A percentile compares a stretch with the other conserved stretches of the same genome.
phyloP scores from a whole-genome alignment of 2,888 invertebrate genomes.

The Teinopalpus imperialis region DNA sequence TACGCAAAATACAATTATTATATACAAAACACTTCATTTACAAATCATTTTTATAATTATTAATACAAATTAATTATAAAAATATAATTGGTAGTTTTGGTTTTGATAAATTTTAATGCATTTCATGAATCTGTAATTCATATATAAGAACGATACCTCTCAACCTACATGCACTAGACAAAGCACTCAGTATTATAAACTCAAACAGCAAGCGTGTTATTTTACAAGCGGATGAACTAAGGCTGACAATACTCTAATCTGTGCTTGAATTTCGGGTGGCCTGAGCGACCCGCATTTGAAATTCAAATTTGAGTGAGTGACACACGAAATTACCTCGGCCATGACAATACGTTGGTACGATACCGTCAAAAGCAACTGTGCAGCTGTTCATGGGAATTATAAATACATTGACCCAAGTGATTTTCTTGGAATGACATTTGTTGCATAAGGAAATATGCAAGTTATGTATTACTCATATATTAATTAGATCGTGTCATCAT shows the following conservation, averaged over 20 bases:
- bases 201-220: constrained; percentile 9
- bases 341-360: constrained; percentile 34
- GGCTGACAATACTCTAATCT: constrained; percentile 38
- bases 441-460: constrained; percentile 22
- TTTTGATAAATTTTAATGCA: too few relatives aligned
- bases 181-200: not conserved
- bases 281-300: constrained; percentile 48
- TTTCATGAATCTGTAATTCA: too few relatives aligned
- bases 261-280: constrained; percentile 39
- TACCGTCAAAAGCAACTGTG: constrained; percentile 28
- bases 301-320: constrained; percentile 65
- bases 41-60: too few relatives aligned
- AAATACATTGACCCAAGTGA: constrained; percentile 22
- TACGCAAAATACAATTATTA: too few relatives aligned
- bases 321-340: constrained; percentile 53
- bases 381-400: constrained; percentile 9
- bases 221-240: constrained; percentile 22
- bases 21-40: too few relatives aligned
- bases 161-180: too few relatives aligned
- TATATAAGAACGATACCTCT: too few relatives aligned
- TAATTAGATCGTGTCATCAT: too few relatives aligned
- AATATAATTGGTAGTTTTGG: too few relatives aligned
- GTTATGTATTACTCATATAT: constrained; percentile 1
- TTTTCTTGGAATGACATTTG: constrained; percentile 29
- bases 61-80: too few relatives aligned